Evolutionary conservation across 2,797 vertebrate species (phyloP).

Genomic region (Peromyscus melanophrys): DNA sequence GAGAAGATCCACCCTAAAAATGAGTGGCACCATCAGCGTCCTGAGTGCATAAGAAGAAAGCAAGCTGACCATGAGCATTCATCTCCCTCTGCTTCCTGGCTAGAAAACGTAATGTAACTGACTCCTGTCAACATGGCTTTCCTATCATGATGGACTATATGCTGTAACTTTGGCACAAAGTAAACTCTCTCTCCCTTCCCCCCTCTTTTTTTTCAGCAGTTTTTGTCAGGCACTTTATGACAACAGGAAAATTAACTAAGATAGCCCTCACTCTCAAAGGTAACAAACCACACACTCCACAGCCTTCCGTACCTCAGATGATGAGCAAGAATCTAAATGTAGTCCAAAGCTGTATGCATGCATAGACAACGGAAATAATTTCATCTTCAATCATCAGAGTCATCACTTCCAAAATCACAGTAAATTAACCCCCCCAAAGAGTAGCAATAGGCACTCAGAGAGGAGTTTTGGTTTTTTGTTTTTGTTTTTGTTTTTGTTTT

Average conservation of each 20-base stretch:
- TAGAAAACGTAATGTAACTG: background rate
- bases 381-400: conserved; percentile 29
- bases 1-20: background rate
- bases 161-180: background rate
- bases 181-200: background rate
- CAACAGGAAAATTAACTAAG: background rate
- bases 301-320: background rate
- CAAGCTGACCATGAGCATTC: background rate
- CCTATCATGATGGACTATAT: background rate
- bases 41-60: background rate
- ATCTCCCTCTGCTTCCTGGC: background rate
- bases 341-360: background rate
- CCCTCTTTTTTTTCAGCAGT: background rate
- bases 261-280: background rate
- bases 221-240: background rate
- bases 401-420: background rate
- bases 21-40: background rate
- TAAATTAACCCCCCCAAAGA: background rate
- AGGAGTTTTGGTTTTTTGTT: too few relatives aligned
- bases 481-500: too few relatives aligned
- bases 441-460: background rate
- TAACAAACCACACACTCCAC: background rate
- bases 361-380: conserved; percentile 42
- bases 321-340: background rate
- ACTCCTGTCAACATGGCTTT: background rate